Conservation (phyloP, 2,797 vertebrate species). For the Tragopan temminckii region DNA sequence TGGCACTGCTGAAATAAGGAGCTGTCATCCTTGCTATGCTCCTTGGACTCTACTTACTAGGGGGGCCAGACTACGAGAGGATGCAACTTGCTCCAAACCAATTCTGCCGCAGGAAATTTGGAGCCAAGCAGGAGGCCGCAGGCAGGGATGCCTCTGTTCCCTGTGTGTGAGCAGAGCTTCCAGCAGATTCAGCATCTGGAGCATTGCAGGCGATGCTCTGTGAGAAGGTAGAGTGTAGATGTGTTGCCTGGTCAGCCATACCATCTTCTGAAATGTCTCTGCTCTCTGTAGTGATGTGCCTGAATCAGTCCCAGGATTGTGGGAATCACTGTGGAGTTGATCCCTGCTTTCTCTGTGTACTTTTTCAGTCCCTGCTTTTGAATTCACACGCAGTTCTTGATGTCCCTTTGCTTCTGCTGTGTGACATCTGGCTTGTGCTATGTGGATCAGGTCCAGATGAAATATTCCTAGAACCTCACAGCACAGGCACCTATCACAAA, state of each 20-base stretch:
- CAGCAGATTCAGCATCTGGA: not conserved
- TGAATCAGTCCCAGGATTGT: not conserved
- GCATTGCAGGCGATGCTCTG: not conserved
- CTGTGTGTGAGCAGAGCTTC: not conserved
- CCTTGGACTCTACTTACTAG: not conserved
- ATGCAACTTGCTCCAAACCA: not conserved
- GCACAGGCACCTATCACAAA: not conserved
- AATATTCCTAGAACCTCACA: not conserved
- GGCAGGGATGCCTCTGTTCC: not conserved
- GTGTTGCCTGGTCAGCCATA: not conserved
- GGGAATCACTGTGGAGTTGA: not conserved
- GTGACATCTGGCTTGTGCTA: not conserved
- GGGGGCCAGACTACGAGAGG: not conserved
- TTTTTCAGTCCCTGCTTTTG: not conserved
- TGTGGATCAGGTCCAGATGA: not conserved
- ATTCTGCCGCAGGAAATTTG: not conserved
- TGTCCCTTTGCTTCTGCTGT: not conserved
- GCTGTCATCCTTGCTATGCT: not conserved
- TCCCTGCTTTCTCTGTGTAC: not conserved
- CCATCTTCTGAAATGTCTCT: not conserved
- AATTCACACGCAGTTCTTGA: not conserved
- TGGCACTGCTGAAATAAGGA: not conserved
- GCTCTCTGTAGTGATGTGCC: not conserved
- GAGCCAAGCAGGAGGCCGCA: not conserved
- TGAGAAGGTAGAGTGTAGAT: fast-evolving